Percentiles rank a stretch among this genome's conserved stretches.
phyloP scores from a whole-genome alignment of 2,113 vertebrate species.

The Lasiurus cinereus region DNA sequence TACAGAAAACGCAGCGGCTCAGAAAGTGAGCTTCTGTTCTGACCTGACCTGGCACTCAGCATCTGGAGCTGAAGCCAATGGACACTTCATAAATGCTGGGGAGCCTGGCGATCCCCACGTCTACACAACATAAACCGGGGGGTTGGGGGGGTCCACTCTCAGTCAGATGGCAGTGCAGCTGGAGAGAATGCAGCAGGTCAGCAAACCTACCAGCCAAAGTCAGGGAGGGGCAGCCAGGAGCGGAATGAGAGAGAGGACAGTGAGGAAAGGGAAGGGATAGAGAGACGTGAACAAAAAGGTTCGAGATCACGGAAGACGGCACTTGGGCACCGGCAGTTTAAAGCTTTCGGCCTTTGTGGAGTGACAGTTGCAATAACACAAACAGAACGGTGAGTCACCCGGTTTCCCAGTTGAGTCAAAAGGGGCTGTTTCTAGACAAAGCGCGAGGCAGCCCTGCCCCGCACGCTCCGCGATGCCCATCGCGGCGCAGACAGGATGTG shows the following conservation, averaged over 20 bases:
- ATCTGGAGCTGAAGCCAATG: background rate
- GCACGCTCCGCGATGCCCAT: conserved; percentile 72
- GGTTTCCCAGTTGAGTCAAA: conserved; percentile 87
- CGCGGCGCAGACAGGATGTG: conserved; percentile 85
- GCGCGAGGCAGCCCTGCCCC: conserved; percentile 81
- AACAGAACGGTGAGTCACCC: conserved; percentile 85
- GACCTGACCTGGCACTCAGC: background rate
- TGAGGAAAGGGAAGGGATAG: conserved; percentile 47
- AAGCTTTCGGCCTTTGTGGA: conserved; percentile 84
- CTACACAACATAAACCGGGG: background rate
- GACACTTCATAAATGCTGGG: background rate
- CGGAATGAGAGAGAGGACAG: conserved; percentile 56
- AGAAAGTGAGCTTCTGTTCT: conserved; percentile 3
- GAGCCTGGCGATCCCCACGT: background rate
- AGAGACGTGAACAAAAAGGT: conserved; percentile 54
- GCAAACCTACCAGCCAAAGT: conserved; percentile 29
- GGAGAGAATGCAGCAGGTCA: background rate
- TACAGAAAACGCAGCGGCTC: background rate
- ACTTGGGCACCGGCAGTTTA: too few relatives aligned
- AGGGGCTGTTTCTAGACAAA: conserved; percentile 84
- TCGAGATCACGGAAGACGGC: background rate
- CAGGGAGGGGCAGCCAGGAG: background rate
- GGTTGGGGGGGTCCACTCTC: background rate
- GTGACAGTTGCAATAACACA: conserved; percentile 86
- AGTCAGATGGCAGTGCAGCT: background rate